These are phyloP conservation scores for Drosophila hamatofila DNA, from an alignment of 2,888 invertebrate genomes.

Conservation along the genomic window DNA sequence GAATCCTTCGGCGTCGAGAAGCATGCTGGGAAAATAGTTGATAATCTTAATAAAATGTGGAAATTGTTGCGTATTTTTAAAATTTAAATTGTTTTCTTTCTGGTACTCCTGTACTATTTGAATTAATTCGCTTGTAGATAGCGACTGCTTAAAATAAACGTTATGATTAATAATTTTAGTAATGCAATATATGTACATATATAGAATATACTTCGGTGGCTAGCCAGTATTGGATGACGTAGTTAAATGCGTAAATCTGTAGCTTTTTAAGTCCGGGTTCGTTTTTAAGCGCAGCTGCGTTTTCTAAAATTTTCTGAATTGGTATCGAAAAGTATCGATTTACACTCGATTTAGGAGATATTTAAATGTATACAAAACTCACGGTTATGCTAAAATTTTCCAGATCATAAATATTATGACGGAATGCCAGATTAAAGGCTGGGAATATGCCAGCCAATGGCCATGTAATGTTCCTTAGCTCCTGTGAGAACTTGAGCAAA, in stretches of 20 bases:
- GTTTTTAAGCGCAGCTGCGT: neutral
- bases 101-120: slow-evolving; percentile 46
- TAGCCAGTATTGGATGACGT: slow-evolving; percentile 52
- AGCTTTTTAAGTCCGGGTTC: slow-evolving; percentile 37
- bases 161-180: neutral
- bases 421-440: slow-evolving; percentile 55
- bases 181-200: neutral
- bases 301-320: slow-evolving; percentile 55
- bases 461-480: slow-evolving; percentile 40
- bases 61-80: slow-evolving; percentile 45
- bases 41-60: slow-evolving; percentile 59
- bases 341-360: neutral
- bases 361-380: neutral
- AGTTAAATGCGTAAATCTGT: slow-evolving; percentile 58
- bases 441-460: slow-evolving; percentile 52
- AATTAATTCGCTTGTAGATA: slow-evolving; percentile 32
- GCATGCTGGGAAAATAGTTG: slow-evolving; percentile 46
- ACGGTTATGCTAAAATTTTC: slow-evolving; percentile 51
- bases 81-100: slow-evolving; percentile 41
- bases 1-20: slow-evolving; percentile 51
- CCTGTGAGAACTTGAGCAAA: slow-evolving; percentile 26
- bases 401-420: slow-evolving; percentile 52
- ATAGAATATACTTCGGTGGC: slow-evolving; percentile 21
- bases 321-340: neutral
- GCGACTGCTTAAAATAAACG: neutral